Conservation (phyloP, 2,888 invertebrate genomes). For the Ochlodes sylvanus region DNA sequence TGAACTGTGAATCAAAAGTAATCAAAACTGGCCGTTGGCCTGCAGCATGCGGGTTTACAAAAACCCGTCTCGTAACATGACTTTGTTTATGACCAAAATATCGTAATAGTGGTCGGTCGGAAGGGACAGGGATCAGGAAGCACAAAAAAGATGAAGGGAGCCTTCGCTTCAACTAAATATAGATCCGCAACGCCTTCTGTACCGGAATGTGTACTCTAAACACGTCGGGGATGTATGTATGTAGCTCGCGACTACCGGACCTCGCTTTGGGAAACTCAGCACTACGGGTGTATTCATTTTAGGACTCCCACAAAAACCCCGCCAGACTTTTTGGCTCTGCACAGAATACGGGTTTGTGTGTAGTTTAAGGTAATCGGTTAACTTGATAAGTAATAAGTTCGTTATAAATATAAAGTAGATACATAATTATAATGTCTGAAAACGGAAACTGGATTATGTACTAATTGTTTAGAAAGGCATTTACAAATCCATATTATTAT, state of each 20-base stretch:
- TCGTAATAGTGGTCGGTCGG: constrained; percentile 61
- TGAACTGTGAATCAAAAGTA: constrained; percentile 41
- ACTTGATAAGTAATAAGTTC: too few relatives aligned
- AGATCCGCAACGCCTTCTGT: constrained; percentile 60
- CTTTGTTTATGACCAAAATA: constrained; percentile 61
- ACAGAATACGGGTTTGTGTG: constrained; percentile 9
- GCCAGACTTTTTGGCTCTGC: constrained; percentile 23
- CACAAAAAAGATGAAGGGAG: constrained; percentile 49
- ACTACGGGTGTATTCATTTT: constrained; percentile 41
- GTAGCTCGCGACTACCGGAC: constrained; percentile 43
- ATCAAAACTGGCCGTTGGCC: constrained; percentile 55
- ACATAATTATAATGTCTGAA: too few relatives aligned
- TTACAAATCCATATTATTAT: too few relatives aligned
- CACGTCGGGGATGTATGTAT: constrained; percentile 57
- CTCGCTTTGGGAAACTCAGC: constrained; percentile 25
- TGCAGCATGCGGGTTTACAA: constrained; percentile 73
- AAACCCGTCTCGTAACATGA: constrained; percentile 53
- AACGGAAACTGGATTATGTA: too few relatives aligned
- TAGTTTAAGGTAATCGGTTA: too few relatives aligned
- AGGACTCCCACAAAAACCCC: constrained; percentile 41
- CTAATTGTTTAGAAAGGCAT: too few relatives aligned
- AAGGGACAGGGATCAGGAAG: constrained; percentile 42
- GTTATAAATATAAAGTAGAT: too few relatives aligned
- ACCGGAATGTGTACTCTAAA: constrained; percentile 69
- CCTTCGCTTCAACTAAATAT: constrained; percentile 68